phyloP scores from a whole-genome alignment of 2,797 vertebrate species.

The Poecilia picta region DNA sequence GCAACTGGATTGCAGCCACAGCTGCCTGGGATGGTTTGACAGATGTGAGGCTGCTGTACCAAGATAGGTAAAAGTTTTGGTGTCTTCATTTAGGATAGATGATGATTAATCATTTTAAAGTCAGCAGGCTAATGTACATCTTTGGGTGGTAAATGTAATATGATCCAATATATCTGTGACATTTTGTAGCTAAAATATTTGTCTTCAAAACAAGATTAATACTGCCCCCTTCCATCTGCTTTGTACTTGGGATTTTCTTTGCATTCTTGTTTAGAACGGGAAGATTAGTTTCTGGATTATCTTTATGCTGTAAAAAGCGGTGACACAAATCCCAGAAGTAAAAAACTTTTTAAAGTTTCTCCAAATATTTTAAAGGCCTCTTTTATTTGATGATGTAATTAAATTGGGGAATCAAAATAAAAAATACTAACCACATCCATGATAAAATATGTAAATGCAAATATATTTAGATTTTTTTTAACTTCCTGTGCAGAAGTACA shows the following conservation, averaged over 20 bases:
- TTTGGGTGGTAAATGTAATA: neutral
- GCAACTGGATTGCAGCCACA: too few species aligned
- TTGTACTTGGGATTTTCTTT: neutral
- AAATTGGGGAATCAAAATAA: neutral
- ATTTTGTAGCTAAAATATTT: neutral
- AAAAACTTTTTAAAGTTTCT: neutral
- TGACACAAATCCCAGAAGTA: too few species aligned
- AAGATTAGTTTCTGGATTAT: neutral
- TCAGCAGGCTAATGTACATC: neutral
- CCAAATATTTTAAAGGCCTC: neutral
- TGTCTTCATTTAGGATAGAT: neutral
- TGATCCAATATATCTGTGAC: neutral
- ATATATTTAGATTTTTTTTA: neutral
- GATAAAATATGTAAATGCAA: neutral
- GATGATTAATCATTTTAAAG: neutral
- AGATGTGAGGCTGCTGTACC: too few species aligned
- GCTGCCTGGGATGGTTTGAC: too few species aligned
- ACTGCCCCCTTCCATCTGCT: neutral
- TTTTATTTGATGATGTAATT: too few species aligned
- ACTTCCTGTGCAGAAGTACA: too few species aligned
- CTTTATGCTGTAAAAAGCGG: neutral
- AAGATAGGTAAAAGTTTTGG: neutral
- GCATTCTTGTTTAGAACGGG: neutral
- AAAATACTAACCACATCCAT: neutral
- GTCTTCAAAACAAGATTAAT: neutral